Base-by-base conservation (phyloP, 2,888 invertebrate species). In the Eupithecia exiguata region DNA sequence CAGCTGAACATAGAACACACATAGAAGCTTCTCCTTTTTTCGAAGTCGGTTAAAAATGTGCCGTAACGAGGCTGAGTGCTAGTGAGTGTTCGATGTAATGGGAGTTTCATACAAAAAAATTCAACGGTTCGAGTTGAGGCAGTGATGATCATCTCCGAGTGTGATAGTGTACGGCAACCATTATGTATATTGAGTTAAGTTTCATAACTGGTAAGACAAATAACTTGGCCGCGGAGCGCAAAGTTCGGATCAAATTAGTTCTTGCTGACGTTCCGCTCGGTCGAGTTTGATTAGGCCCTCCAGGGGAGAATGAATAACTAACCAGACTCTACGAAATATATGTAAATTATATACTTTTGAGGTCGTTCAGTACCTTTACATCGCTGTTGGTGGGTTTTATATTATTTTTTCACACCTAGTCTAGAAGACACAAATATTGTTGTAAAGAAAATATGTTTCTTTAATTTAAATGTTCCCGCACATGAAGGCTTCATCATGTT, bases 211-310 rank as follows among this genome's bases (percentile, higher is more conserved):
- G 86, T 83, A 84, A 84, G 85, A 87, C 88, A 90, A 91, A 91
- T 91, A 91, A 89, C 81, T 89, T 88, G 84, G 83, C 84, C 85
- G 83, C 83, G 84, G 85, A 84, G 83, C 91, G 65, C 71, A 61
- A 71, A 93, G 87, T 93, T 92, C 85, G 84, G 84, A 90, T 92
- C 87, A 87, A 92, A 92, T 93, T 92, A 92, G 92, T 90, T 90
- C 83, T 79, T 83, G 88, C 88, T 89, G 90, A 87, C 89, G 88
- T 84, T 84, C 87, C 84, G 83, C 83, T 79, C 85, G 84, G 83
- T 84, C 84, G 84, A 82, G 82, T 92, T 89, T 91, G 92, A 93
- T 93, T 91, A 92, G 87, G 88, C 86, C 86, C 87, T 86, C 82
- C 76, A 78, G 81, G 86, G 83, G 85, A 84, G 80, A 83, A 79